Evolutionary conservation across 2,113 vertebrate species (phyloP).

Genomic region (Thryonomys swinderianus): DNA sequence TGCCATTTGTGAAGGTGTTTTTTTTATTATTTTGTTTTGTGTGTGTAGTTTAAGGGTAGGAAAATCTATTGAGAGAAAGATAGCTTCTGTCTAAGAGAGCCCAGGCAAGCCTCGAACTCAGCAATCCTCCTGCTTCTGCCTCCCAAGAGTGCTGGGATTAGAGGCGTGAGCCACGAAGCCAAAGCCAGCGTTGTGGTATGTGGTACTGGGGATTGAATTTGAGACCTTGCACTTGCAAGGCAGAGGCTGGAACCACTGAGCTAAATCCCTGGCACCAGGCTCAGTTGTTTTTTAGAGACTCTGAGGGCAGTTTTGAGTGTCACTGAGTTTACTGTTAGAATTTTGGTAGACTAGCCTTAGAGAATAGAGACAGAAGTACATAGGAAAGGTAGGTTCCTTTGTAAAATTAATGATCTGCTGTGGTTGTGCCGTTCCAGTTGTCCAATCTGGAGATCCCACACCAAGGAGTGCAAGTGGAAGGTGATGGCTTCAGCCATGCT

Average conservation of each 20-base stretch:
- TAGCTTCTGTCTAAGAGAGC: too few relatives aligned
- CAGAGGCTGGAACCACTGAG: too few relatives aligned
- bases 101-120: too few relatives aligned
- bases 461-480: conserved; percentile 98
- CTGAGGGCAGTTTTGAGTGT: conserved; percentile 12
- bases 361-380: neutral
- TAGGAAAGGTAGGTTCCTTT: conserved; percentile 36
- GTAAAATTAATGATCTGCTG: conserved; percentile 53
- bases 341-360: neutral
- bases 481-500: conserved; percentile 96
- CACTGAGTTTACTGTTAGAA: neutral
- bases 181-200: too few relatives aligned
- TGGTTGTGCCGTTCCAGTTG: conserved; percentile 86
- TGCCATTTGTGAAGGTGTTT: neutral
- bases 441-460: conserved; percentile 98
- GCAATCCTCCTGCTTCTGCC: too few relatives aligned
- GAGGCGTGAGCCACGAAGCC: too few relatives aligned
- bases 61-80: too few relatives aligned
- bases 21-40: neutral
- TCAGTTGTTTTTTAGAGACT: neutral
- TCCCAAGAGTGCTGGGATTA: too few relatives aligned
- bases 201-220: too few relatives aligned
- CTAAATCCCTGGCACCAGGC: too few relatives aligned
- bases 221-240: too few relatives aligned
- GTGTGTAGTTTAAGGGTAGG: too few relatives aligned